These are phyloP conservation scores for Dasysyrphus tricinctus DNA, from an alignment of 2,888 invertebrate species.

Conservation along the genomic window DNA sequence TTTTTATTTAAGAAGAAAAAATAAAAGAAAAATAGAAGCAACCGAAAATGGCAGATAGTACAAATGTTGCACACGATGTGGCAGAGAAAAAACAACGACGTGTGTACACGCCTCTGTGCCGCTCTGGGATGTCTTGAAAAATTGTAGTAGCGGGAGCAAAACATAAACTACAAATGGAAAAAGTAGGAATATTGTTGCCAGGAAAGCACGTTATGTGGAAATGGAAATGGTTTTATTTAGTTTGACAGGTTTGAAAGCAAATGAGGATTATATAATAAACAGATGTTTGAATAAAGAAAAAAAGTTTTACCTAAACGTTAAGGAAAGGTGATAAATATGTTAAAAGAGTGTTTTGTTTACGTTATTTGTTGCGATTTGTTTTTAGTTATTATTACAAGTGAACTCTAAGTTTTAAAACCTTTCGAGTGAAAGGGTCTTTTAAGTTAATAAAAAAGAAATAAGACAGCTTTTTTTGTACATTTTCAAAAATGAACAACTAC, in stretches of 20 bases:
- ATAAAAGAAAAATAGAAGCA: background rate
- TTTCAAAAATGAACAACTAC: no score
- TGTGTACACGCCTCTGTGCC: slow-evolving; percentile 57
- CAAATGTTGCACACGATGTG: slow-evolving; percentile 45
- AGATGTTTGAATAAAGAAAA: slow-evolving; percentile 15
- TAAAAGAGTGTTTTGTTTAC: no score
- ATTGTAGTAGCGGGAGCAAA: slow-evolving; percentile 47
- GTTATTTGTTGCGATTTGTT: no score
- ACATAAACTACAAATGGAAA: slow-evolving; percentile 35
- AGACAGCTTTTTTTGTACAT: no score
- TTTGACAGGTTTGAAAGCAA: slow-evolving; percentile 14
- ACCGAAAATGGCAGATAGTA: slow-evolving; percentile 37
- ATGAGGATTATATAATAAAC: slow-evolving; percentile 13
- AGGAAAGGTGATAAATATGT: no score
- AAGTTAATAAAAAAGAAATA: no score
- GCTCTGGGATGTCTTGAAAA: slow-evolving; percentile 32
- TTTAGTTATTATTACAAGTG: no score
- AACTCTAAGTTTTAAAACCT: no score
- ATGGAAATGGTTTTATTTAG: background rate
- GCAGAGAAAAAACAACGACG: slow-evolving; percentile 26
- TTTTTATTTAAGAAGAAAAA: slow-evolving; percentile 1
- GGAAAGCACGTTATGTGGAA: slow-evolving; percentile 7
- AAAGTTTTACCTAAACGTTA: background rate
- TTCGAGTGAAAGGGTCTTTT: no score
- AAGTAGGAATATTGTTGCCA: slow-evolving; percentile 6